Evolutionary conservation across 1,140 invertebrate genomes (phyloP), one percentile per base, ranked within the genome.

Genomic region (Aphis craccivora): DNA sequence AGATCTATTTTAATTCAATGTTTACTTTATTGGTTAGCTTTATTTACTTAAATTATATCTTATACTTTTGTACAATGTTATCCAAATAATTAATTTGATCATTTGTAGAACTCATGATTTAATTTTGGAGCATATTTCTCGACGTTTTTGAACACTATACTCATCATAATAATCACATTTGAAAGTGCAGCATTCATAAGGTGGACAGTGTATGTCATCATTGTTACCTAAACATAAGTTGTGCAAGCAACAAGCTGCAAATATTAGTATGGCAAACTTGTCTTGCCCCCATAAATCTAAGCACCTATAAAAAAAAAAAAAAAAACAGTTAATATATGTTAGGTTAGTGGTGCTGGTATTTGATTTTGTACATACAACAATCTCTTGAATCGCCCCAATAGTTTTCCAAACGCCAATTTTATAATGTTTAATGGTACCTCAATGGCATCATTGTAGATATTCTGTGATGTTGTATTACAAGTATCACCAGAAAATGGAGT

Each of bases 281-380:
- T 93, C 91, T 30, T 93, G 91, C n/a, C 91, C 91, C 91, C 91
- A 93, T 86, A 93, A 93, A 55, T 93, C 91, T 35, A 93, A 53
- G 14, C 91, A 93, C 14, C 91, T 93, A n/a, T 90, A n/a, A 18
- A 89, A 30, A n/a, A 90, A n/a, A 90, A n/a, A 90, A 25, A 55
- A 89, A 37, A 53, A 20, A 51, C 1, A 37, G 35, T 37, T 22
- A 87, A 53, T 84, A 25, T 11, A 53, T 35, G n/a, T 37, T 2
- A 37, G 9, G 35, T 35, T 37, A 35, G 20, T 87, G 30, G 20
- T 87, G 30, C 20, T 20, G 25, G 51, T 60, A 60, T 90, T 90
- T 40, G n/a, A 43, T 35, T 67, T 55, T 55, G 51, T 55, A 93
- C 91, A 6, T 84, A 93, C 91, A 93, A 7, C 25, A 93, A 51